Percentiles rank a stretch among this genome's conserved stretches.
Conservation (phyloP, 2,888 invertebrate species). For the Orgyia antiqua region DNA sequence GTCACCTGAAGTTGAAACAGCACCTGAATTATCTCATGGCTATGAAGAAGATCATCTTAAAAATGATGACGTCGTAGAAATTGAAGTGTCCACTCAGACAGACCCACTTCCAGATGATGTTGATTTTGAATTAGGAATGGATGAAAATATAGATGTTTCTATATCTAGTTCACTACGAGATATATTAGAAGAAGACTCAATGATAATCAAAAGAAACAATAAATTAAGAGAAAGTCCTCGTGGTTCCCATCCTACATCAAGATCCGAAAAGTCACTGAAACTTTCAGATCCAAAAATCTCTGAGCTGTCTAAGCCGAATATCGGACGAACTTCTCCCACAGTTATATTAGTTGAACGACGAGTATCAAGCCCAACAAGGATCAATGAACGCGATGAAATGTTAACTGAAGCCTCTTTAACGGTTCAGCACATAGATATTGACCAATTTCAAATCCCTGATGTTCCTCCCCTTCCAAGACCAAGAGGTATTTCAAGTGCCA, state of each 20-base stretch:
- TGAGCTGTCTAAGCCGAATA: conserved; percentile 72
- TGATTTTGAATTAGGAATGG: conserved; percentile 79
- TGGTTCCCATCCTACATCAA: conserved; percentile 72
- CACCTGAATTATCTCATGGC: conserved; percentile 24
- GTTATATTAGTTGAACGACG: conserved; percentile 80
- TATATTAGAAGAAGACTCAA: conserved; percentile 74
- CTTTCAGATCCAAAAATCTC: conserved; percentile 76
- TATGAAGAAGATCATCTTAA: conserved; percentile 30
- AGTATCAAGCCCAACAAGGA: conserved; percentile 79
- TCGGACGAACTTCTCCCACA: conserved; percentile 79
- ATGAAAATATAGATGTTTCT: conserved; percentile 65
- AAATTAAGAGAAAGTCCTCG: conserved; percentile 67
- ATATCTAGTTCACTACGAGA: conserved; percentile 68
- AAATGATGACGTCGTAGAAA: conserved; percentile 74
- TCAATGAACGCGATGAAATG: conserved; percentile 78
- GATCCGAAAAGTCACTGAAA: conserved; percentile 76
- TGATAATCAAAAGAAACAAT: conserved; percentile 64
- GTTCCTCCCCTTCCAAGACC: conserved; percentile 66
- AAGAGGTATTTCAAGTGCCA: conserved; percentile 32
- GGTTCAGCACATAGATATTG: conserved; percentile 81
- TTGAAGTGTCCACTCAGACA: conserved; percentile 89
- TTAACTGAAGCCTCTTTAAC: conserved; percentile 82
- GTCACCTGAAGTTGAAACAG: conserved; percentile 22
- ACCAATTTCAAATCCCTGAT: conserved; percentile 61
- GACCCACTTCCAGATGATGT: conserved; percentile 90